Evolutionary conservation across 2,797 vertebrate species (phyloP), one percentile per base, ranked within the genome.

Genomic region (Acrocephalus scirpaceus): DNA sequence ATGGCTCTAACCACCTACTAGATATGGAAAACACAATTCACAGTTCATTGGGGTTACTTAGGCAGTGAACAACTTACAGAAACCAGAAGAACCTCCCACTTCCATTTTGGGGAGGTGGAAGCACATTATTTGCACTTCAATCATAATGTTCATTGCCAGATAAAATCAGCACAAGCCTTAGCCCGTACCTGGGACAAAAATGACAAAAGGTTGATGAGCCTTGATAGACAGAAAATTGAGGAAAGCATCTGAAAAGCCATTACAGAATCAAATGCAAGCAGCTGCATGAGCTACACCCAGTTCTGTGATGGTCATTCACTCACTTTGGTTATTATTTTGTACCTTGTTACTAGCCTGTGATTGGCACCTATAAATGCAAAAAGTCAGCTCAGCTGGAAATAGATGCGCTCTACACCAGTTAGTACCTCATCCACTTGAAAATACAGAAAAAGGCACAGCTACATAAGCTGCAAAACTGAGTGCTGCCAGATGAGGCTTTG

Each of bases 371-470:
- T 64, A 92, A 92, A 88, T 67, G 82, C 36, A 88, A 45, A 62
- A 86, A 85, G 26, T 70, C 56, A 86, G 27, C 88, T 86, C 70
- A 48, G 51, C 77, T 94, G 60, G 76, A 92, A 94, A 88, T 30
- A 81, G 56, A 70, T 45, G 12, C 53, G 36, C 47, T 70, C 27
- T 65, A 53, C 11, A 53, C 34, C 48, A 81, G 73, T 86, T 53
- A 76, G 23, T 53, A 71, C 65, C 40, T 70, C 48, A 76, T 88
- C 32, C 2, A 4, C 29, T 40, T 0, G 0, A 71, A 92, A 92
- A 82, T 16, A 64, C 45, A 92, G 47, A 62, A 88, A 79, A 79
- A 54, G 57, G 53, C 45, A 74, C 26, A 61, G 64, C 51, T 40
- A 65, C 4, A 5, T 34, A 72, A 72, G 32, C 71, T 79, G 22